These are phyloP conservation scores for Gavia stellata DNA, from an alignment of 2,113 vertebrate genomes.

Conservation along the genomic window DNA sequence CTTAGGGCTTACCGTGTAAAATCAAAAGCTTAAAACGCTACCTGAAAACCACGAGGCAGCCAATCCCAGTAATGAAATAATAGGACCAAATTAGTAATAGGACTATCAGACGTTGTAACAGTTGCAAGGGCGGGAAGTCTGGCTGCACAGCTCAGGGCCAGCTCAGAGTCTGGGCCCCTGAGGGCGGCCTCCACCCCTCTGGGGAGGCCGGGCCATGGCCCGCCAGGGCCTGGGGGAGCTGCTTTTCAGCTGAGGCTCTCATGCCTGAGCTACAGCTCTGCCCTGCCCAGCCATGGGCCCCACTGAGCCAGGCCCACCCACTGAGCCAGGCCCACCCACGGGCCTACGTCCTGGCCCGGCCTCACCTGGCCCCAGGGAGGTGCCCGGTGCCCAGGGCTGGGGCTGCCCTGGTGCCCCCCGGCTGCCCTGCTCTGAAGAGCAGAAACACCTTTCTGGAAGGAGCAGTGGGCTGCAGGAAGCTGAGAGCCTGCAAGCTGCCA, in stretches of 20 bases:
- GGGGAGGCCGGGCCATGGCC: background rate
- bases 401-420: fast-evolving
- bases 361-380: no score
- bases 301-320: no score
- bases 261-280: background rate
- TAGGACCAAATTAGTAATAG: background rate
- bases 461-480: background rate
- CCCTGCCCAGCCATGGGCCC: background rate
- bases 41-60: background rate
- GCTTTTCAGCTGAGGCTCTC: background rate
- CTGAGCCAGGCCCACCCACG: fast-evolving
- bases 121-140: background rate
- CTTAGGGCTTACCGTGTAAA: background rate
- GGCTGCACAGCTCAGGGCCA: background rate
- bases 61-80: background rate
- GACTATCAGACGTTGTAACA: background rate
- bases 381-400: background rate
- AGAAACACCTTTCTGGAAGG: background rate
- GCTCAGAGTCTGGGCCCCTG: background rate
- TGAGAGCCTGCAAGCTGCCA: background rate
- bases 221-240: background rate
- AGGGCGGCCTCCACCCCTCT: fast-evolving
- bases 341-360: no score
- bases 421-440: background rate
- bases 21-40: background rate